Base-by-base conservation (phyloP, 2,797 vertebrate species). In the Lerista edwardsae region DNA sequence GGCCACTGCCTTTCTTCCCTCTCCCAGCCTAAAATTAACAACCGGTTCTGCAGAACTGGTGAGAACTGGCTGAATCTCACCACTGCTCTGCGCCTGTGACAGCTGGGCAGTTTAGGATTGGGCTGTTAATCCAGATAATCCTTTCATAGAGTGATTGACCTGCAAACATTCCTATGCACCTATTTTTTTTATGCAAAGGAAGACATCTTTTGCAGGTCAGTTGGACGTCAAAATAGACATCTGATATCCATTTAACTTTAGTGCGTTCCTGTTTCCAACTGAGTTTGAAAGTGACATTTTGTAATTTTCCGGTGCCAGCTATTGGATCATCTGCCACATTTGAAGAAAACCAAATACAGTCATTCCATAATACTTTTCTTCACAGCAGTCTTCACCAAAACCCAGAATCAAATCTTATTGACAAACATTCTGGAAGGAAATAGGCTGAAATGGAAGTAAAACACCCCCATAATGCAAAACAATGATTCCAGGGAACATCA, bases 391-490 rank as follows among this genome's bases (percentile, higher is more conserved):
- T 61, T 39, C 75, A 44, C 27, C 82, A 71, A 4, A 12, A 81
- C 6, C 76, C 34, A 76, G 68, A 81, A 27, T 2, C 67, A 62
- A 59, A 7, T 15, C 19, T 6, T 39, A n/a, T 88, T 47, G 61
- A 80, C 64, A 88, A 87, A 71, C 41, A 59, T 27, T 86, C 12
- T 0, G 1, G 1, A 86, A 1, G 75, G 44, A 69, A 89, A 86
- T 73, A 81, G 4, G 36, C 7, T 15, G 2, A 29, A 91, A 90
- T 23, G 41, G 83, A 61, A 88, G 21, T 83, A 91, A 90, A 94
- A 87, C 27, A 3, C 79, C 89, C 67, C 47, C 47, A 61, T 80
- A 65, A 89, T 84, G 17, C 41, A 90, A 89, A 87, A 61, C 3
- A 85, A n/a, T 65, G 14, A 1, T 11, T 92, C 85, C 79, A 87